These are phyloP conservation scores for Alfaro cultratus DNA, from an alignment of 2,797 vertebrate species.

Conservation along the genomic window DNA sequence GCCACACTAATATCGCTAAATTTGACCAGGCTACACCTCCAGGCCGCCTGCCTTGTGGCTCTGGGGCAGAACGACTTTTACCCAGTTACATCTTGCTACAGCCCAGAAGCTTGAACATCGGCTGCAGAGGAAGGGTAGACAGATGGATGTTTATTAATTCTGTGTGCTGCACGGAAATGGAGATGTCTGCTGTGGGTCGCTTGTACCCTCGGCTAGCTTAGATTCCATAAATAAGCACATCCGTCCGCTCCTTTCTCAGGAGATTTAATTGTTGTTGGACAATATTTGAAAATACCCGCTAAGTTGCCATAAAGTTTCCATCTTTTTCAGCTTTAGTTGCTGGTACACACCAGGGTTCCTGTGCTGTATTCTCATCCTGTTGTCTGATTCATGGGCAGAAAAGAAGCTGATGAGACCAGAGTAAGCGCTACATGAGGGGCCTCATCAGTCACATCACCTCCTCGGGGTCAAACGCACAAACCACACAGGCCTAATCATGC, in stretches of 20 bases:
- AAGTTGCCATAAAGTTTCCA: slow-evolving; percentile 50
- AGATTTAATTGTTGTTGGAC: slow-evolving; percentile 60
- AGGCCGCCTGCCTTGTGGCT: slow-evolving; percentile 15
- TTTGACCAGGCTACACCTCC: slow-evolving; percentile 24
- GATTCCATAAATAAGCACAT: slow-evolving; percentile 46
- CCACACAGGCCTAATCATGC: slow-evolving; percentile 8
- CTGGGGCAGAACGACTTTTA: slow-evolving; percentile 39
- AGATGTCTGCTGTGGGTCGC: slow-evolving; percentile 39
- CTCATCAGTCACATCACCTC: slow-evolving; percentile 71
- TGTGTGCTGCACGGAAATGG: slow-evolving; percentile 38
- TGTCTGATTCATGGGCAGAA: slow-evolving; percentile 65
- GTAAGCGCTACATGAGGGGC: slow-evolving; percentile 33
- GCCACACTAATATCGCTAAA: slow-evolving; percentile 26
- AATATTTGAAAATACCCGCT: slow-evolving; percentile 52
- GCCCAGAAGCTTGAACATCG: slow-evolving; percentile 34
- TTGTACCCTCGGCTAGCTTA: slow-evolving; percentile 15
- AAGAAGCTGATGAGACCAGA: slow-evolving; percentile 68
- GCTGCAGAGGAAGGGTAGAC: slow-evolving; percentile 40
- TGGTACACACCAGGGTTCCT: slow-evolving; percentile 41
- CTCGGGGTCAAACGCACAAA: slow-evolving; percentile 60
- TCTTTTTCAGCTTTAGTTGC: slow-evolving; percentile 45
- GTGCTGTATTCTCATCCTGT: slow-evolving; percentile 43
- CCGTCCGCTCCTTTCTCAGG: slow-evolving; percentile 42
- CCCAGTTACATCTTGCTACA: slow-evolving; percentile 29
- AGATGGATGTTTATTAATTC: slow-evolving; percentile 58